A percentile compares a stretch with the other conserved stretches of the same genome.
Evolutionary conservation across 92 coral and sea anemone genomes (phyloP).

Genomic region (Scolanthus callimorphus): DNA sequence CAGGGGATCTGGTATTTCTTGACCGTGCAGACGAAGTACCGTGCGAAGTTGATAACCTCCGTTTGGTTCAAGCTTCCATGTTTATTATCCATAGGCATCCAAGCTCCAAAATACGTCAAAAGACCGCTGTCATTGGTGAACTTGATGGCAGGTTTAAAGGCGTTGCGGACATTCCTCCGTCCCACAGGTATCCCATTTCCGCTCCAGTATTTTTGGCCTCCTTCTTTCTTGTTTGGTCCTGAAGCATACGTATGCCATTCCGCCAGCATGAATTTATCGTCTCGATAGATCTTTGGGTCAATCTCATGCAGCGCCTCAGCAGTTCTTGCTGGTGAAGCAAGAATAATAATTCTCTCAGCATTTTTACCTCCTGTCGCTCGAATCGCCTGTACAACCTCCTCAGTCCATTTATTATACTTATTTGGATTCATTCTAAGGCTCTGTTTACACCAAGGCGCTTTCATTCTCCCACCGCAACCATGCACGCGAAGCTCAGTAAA

Average conservation of each 20-base stretch:
- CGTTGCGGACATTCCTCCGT: conserved; percentile 15
- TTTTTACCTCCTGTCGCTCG: conserved; percentile 46
- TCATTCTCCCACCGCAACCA: conserved; percentile 24
- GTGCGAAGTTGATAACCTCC: conserved; percentile 50
- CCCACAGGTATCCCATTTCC: conserved; percentile 32
- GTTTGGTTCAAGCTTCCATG: conserved; percentile 9
- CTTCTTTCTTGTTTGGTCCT: conserved; percentile 44
- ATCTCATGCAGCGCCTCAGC: conserved; percentile 33
- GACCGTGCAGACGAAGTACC: conserved; percentile 41
- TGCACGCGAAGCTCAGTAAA: conserved; percentile 74
- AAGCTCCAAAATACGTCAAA: conserved; percentile 53
- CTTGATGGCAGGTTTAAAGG: conserved; percentile 23
- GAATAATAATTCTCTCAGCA: conserved; percentile 44
- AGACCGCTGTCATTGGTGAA: conserved; percentile 13
- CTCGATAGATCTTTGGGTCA: conserved; percentile 20
- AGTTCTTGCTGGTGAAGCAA: conserved; percentile 53
- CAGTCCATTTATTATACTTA: conserved; percentile 64
- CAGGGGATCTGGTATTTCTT: conserved; percentile 1
- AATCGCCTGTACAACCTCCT: conserved; percentile 45
- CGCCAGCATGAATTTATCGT: conserved; percentile 50
- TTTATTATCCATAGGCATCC: conserved; percentile 51
- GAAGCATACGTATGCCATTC: conserved; percentile 67
- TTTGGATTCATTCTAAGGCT: conserved; percentile 38
- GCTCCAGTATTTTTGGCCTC: conserved; percentile 36
- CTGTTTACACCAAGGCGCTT: conserved; percentile 4